Percentiles rank a stretch among this genome's conserved stretches.
Evolutionary conservation across 2,113 vertebrate species (phyloP).

Genomic region (Rhizomys pruinosus): DNA sequence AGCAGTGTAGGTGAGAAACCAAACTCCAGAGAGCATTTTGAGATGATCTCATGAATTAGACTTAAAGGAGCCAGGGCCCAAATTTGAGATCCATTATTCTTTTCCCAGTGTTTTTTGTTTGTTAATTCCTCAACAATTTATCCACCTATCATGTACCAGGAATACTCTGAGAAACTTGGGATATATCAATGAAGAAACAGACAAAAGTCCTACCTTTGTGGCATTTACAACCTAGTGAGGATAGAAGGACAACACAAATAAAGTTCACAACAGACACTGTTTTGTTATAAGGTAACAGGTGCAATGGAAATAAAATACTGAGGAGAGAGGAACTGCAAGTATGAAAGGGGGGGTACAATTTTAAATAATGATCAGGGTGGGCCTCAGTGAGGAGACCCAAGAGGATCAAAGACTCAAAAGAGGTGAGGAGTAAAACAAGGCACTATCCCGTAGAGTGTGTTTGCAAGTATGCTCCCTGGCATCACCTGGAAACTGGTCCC

Average conservation of each 20-base stretch:
- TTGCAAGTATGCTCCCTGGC: not conserved
- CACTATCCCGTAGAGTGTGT: not conserved
- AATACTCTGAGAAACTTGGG: not conserved
- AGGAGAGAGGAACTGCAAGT: not conserved
- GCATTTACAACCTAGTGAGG: not conserved
- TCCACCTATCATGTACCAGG: not conserved
- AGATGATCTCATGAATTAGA: not conserved
- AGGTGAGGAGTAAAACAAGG: not conserved
- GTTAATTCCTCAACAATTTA: not conserved
- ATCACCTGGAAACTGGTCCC: not conserved
- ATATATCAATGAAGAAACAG: not conserved
- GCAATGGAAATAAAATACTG: not conserved
- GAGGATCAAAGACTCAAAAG: too few relatives aligned
- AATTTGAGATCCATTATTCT: constrained; percentile 21
- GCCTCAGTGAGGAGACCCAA: not conserved
- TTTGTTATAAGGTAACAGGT: not conserved
- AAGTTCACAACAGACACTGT: not conserved
- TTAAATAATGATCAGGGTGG: not conserved
- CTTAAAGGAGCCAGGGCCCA: not conserved
- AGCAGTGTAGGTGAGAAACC: constrained; percentile 15
- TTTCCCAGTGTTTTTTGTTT: not conserved
- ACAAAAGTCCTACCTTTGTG: not conserved
- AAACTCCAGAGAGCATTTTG: not conserved
- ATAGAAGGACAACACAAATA: not conserved
- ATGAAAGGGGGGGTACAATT: not conserved